phyloP scores from a whole-genome alignment of 2,113 vertebrate species.

The Pyxicephalus adspersus region DNA sequence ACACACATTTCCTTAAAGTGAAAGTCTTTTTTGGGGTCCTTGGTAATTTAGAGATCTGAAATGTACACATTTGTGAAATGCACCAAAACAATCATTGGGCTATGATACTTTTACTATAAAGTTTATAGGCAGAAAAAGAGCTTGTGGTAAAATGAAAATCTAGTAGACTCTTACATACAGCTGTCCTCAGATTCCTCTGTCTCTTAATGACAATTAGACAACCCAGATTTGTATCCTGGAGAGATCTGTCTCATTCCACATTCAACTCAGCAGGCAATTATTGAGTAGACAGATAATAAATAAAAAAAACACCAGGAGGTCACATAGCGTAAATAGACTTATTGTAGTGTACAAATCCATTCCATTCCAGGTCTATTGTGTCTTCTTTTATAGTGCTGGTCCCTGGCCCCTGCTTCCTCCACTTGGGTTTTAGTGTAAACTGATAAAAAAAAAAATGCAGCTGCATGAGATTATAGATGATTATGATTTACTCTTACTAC shows the following conservation, averaged over 20 bases:
- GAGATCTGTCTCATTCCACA: background rate
- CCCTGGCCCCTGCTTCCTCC: background rate
- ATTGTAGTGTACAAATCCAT: slow-evolving; percentile 13
- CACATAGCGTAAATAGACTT: background rate
- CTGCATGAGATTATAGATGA: background rate
- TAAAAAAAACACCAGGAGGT: slow-evolving; percentile 4
- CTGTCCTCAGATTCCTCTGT: no score
- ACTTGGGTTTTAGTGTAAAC: slow-evolving; percentile 13
- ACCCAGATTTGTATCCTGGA: background rate
- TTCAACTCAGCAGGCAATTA: background rate
- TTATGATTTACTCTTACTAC: background rate
- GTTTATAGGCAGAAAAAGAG: no score
- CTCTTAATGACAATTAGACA: background rate
- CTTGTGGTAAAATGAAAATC: no score
- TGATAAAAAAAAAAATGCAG: slow-evolving; percentile 1
- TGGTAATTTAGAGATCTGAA: no score
- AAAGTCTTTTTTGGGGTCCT: no score
- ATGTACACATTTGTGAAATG: no score
- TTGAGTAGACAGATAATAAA: slow-evolving; percentile 20
- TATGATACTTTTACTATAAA: no score
- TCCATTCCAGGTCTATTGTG: background rate
- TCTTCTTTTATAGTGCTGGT: background rate
- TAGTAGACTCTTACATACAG: no score
- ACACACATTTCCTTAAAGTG: no score
- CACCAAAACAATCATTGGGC: no score